Base-by-base conservation (phyloP, 2,888 invertebrate species). In the Epirrhoe alternata region DNA sequence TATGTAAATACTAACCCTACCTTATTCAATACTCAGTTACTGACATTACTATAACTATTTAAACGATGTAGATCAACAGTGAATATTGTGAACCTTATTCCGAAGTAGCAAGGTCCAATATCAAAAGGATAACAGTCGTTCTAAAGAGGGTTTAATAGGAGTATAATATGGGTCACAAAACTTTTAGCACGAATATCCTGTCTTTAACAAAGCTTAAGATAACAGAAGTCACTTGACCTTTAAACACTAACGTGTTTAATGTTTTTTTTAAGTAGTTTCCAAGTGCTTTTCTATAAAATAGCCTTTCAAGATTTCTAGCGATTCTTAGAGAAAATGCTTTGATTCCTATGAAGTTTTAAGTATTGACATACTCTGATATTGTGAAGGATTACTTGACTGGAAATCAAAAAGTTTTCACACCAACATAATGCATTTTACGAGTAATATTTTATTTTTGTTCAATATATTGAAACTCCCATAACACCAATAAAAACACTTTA, bases 91-190 rank as follows among this genome's bases (percentile, higher is more conserved):
- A 35, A 35, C 49, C 24, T 49, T 61, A 61, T 45, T 24, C 42
- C 17, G 10, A 31, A 8, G 55, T 1, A 7, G 7, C 51, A 62
- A 6, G 31, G 62, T 45, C 42, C 5, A 56, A 31, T 38, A 8
- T 30, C 16, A 12, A 4, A 30, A 10, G 14, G 6, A 12, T 42
- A 42, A 38, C 42, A 54, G 35, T 30, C 24, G 47, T 33, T 54
- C 47, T 51, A 42, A 47, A 24, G 6, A 53, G 66, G 61, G 61
- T 57, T 47, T 57, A 61, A 66, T 47, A 5, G 61, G 45, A 50
- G 49, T 54, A 35, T 59, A 38, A 54, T 61, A 33, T 33, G 50
- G 54, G 66, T 53, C 64, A 61, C 33, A 38, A 61, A 61, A 60
- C 47, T 60, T 57, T 63, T 33, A 49, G 42, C 33, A 45, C 16